Conservation (phyloP, 2,113 vertebrate species). For the Macroglossus sobrinus region DNA sequence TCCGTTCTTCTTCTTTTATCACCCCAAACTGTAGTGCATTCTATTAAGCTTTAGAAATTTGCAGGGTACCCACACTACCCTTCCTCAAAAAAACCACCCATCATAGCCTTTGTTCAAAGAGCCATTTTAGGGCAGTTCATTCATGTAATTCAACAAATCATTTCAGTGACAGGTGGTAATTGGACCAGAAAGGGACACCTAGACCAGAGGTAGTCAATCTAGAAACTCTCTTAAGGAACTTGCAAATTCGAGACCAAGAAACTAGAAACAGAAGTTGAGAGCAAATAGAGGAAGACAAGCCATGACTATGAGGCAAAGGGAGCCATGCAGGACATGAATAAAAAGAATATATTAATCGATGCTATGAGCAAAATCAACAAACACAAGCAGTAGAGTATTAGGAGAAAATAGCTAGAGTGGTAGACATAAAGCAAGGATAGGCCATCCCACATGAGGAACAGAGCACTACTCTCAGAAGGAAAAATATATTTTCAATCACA, state of each 20-base stretch:
- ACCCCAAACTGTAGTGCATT: neutral
- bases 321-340: neutral
- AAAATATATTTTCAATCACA: neutral
- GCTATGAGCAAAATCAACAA: neutral
- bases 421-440: neutral
- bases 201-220: neutral
- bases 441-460: neutral
- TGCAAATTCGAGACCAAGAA: neutral
- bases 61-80: accelerated
- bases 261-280: neutral
- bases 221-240: neutral
- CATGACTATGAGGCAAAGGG: neutral
- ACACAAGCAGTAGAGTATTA: neutral
- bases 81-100: neutral
- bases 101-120: neutral
- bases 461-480: neutral
- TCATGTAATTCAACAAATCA: neutral
- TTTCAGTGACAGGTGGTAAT: neutral
- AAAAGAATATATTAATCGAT: neutral
- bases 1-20: neutral
- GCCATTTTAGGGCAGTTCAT: neutral
- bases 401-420: neutral
- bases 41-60: neutral
- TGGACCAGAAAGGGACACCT: neutral
- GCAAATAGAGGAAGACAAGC: neutral